phyloP scores from a whole-genome alignment of 2,797 vertebrate species.

The Rallus crepitans region DNA sequence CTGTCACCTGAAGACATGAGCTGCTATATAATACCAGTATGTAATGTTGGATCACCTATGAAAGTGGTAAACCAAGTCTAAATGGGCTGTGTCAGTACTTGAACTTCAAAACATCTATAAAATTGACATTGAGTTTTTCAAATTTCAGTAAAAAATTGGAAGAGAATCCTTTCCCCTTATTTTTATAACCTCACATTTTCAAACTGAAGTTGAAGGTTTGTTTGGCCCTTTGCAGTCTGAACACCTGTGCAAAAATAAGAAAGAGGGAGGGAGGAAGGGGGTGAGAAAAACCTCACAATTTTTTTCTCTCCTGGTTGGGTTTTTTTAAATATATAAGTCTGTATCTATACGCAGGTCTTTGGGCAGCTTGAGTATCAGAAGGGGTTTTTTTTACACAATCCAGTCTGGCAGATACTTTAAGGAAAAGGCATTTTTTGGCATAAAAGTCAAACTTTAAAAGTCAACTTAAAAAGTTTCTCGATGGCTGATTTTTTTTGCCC shows the following conservation, averaged over 20 bases:
- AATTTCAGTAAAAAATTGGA: not conserved
- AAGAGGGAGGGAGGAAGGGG: not conserved
- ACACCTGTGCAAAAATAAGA: conserved; percentile 2
- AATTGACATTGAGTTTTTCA: not conserved
- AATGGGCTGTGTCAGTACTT: not conserved
- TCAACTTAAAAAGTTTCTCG: not conserved
- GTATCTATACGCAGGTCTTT: not conserved
- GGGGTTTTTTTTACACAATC: not conserved
- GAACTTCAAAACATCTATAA: not conserved
- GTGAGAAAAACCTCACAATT: not conserved
- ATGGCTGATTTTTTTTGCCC: not conserved
- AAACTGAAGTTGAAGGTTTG: not conserved
- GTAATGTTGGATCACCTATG: not conserved
- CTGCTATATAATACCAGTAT: not conserved
- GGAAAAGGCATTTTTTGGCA: not conserved
- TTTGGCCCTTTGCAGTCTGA: not conserved
- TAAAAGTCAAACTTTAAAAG: not conserved
- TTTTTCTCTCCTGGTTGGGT: not conserved
- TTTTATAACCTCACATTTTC: not conserved
- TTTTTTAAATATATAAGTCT: not conserved
- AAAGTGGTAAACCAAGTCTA: not conserved
- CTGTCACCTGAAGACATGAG: not conserved
- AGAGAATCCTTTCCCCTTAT: not conserved
- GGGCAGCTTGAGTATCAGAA: not conserved
- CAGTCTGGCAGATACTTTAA: not conserved